Conservation (phyloP, 1,140 invertebrate species). For the Hylaeus anthracinus region DNA sequence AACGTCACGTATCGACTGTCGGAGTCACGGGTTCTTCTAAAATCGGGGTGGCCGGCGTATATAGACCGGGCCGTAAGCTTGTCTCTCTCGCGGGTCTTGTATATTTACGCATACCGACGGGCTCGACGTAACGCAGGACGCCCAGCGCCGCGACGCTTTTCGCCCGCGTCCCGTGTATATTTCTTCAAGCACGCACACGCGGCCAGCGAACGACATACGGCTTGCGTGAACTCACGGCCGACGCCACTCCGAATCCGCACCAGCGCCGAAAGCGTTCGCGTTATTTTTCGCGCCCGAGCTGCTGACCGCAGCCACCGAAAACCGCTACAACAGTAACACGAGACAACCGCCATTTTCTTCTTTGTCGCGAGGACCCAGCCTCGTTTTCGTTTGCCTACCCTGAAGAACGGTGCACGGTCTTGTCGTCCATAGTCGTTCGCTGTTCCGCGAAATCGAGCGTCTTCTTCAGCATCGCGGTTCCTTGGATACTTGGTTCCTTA, state of each 20-base stretch:
- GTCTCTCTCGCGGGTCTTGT: constrained; percentile 68
- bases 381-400: background rate
- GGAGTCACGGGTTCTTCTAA: constrained; percentile 66
- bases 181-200: constrained; percentile 72
- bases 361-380: background rate
- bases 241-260: constrained; percentile 57
- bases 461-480: too few species aligned
- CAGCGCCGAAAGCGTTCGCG: constrained; percentile 53
- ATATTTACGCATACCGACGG: constrained; percentile 79
- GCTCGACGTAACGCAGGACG: constrained; percentile 77
- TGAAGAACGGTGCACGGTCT: too few species aligned
- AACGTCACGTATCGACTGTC: constrained; percentile 50
- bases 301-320: constrained; percentile 17
- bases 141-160: constrained; percentile 76
- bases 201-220: constrained; percentile 37
- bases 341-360: constrained; percentile 38
- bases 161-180: constrained; percentile 76
- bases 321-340: constrained; percentile 21
- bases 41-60: constrained; percentile 60
- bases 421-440: too few species aligned
- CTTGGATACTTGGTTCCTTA: too few species aligned
- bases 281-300: constrained; percentile 54
- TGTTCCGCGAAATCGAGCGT: too few species aligned
- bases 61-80: constrained; percentile 50
- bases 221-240: constrained; percentile 31